phyloP scores from a whole-genome alignment of 2,888 invertebrate species.

The Flabesymbios commensalis region DNA sequence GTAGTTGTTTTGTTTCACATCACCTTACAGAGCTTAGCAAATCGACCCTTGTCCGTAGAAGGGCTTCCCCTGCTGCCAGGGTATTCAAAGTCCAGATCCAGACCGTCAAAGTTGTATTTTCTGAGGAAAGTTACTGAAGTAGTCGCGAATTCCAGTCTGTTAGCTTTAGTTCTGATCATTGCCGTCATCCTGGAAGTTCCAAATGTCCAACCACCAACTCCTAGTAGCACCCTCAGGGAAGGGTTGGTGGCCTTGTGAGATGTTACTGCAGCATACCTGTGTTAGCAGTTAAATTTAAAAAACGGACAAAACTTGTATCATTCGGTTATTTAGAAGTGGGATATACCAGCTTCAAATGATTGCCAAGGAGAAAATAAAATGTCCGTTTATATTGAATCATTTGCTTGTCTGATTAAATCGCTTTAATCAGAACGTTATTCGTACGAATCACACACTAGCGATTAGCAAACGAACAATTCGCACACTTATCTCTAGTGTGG shows the following conservation, averaged over 20 bases:
- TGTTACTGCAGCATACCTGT: constrained; percentile 25
- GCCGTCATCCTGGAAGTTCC: constrained; percentile 35
- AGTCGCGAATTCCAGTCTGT: constrained; percentile 41
- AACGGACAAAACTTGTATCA: no score
- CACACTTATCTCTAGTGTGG: no score
- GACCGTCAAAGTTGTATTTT: constrained; percentile 74
- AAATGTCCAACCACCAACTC: constrained; percentile 38
- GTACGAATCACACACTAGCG: no score
- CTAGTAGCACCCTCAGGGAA: constrained; percentile 21
- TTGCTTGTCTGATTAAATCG: no score
- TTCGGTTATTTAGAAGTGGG: no score
- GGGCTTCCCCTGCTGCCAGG: constrained; percentile 65
- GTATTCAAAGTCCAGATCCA: constrained; percentile 93
- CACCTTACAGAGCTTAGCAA: constrained; percentile 41
- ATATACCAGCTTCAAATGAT: no score
- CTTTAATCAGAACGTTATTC: no score
- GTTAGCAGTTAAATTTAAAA: no score
- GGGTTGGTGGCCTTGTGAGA: constrained; percentile 18
- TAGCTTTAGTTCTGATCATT: constrained; percentile 35
- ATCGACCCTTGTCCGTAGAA: constrained; percentile 45
- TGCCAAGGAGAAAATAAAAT: no score
- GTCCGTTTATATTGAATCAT: no score
- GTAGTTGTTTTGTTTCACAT: no score
- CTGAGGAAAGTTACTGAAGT: constrained; percentile 43
- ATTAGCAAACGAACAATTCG: no score